phyloP scores from a whole-genome alignment of 2,113 vertebrate species.

The Crotalus viridis region DNA sequence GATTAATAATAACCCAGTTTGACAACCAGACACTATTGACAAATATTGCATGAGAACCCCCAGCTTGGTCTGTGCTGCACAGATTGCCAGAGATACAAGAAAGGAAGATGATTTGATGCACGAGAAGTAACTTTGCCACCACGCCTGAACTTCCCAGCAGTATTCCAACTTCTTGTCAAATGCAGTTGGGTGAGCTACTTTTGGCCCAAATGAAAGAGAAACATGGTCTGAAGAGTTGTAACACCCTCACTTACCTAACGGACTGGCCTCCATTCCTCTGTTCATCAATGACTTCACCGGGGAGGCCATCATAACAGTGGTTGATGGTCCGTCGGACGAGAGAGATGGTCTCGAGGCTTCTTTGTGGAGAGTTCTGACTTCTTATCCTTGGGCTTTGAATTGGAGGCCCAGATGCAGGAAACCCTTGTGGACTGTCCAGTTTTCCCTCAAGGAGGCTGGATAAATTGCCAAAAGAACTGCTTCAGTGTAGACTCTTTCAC shows the following conservation, averaged over 20 bases:
- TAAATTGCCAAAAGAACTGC: too few species aligned
- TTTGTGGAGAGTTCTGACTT: too few species aligned
- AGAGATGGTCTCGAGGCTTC: fast-evolving
- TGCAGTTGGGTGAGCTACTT: background rate
- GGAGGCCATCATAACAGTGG: constrained; percentile 66
- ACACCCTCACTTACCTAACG: constrained; percentile 73
- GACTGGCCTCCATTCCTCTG: constrained; percentile 73
- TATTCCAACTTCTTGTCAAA: background rate
- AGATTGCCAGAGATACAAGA: background rate
- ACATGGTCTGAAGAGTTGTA: too few species aligned
- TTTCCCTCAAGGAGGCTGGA: background rate
- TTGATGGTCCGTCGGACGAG: background rate
- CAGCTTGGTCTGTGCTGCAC: background rate
- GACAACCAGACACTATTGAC: background rate
- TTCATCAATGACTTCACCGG: constrained; percentile 70
- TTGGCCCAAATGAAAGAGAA: background rate
- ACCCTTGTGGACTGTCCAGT: background rate
- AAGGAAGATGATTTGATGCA: background rate
- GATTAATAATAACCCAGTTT: background rate
- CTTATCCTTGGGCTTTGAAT: background rate
- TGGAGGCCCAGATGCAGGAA: background rate
- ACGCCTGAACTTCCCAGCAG: background rate
- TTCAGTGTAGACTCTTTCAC: background rate
- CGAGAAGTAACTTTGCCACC: too few species aligned
- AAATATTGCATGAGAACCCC: background rate